Base-by-base conservation (phyloP, 2,888 invertebrate genomes). In the Pemphredon lugubris region DNA sequence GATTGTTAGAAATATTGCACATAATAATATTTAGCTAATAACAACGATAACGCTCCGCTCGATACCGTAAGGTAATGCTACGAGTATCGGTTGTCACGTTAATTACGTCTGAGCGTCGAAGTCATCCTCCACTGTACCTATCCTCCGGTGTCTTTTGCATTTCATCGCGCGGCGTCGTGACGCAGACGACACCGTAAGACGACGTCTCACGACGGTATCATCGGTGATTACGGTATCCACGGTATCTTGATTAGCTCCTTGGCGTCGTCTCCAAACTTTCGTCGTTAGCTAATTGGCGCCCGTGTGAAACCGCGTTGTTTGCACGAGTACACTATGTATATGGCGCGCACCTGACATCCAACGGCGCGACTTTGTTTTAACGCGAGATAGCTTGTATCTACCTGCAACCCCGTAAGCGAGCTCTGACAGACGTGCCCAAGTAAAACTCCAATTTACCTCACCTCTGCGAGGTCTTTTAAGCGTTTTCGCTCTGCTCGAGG, bases 231-330 rank as follows among this genome's bases (percentile, higher is more conserved):
- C 78, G 79, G 79, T 79, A 83, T 78, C 79, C 81, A 75, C 73
- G 75, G 79, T 76, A 79, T 84, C 85, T 84, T 83, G 85, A 85
- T 84, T 84, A 82, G 84, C 79, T 84, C 77, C 67, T 75, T 73
- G 82, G 79, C 77, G 82, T 71, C 74, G 85, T 82, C 85, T 83
- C 80, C 72, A 83, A 85, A 85, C 82, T 85, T 85, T 85, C 83
- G 83, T 85, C 85, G 85, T 84, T 83, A 84, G 84, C 85, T 85
- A 85, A 85, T 85, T 85, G 85, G 79, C 77, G 84, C 69, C 71
- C 77, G 79, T 79, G 76, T 76, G 76, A 81, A 79, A 84, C 83
- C 81, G 77, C 77, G 78, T 76, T 75, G 82, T 82, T 83, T 81
- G 81, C 81, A 67, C 71, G 75, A 67, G 75, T 79, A 75, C 69